Evolutionary conservation across 2,888 invertebrate genomes (phyloP), one percentile per base, ranked within the genome.

Genomic region (Halictus quadricinctus): DNA sequence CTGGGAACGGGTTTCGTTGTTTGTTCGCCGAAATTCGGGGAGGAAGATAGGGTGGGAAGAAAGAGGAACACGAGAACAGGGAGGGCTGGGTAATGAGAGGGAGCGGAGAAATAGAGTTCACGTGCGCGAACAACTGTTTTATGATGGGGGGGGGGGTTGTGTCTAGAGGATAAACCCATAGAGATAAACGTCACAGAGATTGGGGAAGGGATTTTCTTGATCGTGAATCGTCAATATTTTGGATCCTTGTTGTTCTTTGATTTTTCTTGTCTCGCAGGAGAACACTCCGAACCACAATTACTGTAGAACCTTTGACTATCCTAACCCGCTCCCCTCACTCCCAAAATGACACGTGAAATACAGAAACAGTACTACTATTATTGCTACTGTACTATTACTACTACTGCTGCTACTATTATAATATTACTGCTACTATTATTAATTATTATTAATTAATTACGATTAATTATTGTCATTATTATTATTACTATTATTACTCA

Each of bases 281-380:
- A 69, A 66, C 25, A 69, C 41, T 21, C 41, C 41, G 70, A 72
- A 75, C 72, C 72, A 18, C 29, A 41, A 41, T 4, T 36, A 41
- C 66, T 80, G 58, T 58, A 12, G 58, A 69, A 70, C 43, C 72
- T 78, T 75, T 18, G 69, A 85, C 81, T 85, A 58, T 78, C 86
- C 87, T 29, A 64, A 85, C 72, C 88, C 88, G 85, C 88, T 90
- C 86, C 88, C 88, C 88, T 89, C 88, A 89, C 87, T 91, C 91
- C 88, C 88, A 89, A 89, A 58, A 58, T 83, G 87, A 92, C 86
- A 91, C 88, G 89, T 88, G 79, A 91, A 84, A 69, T 43, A 54
- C 79, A 85, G 60, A 54, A 81, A 87, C 82, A 90, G 82, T 88
- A 88, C 83, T 83, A 88, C 72, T 77, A 86, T 76, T 88, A 85